These are phyloP conservation scores for Actinernus sp. DNA, from an alignment of 92 coral and sea anemone species.

Conservation along the genomic window DNA sequence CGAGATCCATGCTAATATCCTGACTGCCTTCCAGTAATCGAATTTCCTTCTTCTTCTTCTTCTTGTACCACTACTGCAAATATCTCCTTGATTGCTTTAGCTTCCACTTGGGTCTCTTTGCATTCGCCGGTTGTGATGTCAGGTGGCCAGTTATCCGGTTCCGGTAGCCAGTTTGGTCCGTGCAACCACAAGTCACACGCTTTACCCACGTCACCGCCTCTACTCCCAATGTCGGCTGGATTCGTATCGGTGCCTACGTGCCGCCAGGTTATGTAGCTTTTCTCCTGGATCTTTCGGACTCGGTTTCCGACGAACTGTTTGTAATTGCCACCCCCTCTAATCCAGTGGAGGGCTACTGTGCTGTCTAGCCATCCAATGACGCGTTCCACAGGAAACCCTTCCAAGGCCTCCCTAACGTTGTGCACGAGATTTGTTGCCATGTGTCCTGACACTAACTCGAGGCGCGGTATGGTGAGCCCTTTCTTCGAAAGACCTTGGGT, in stretches of 20 bases:
- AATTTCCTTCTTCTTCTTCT: too few relatives aligned
- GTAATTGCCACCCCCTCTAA: not conserved
- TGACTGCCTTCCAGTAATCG: too few relatives aligned
- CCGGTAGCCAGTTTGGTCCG: constrained; percentile 39
- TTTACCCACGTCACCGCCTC: constrained; percentile 7
- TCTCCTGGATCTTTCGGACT: constrained; percentile 15
- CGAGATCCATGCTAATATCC: constrained; percentile 34
- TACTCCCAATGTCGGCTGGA: constrained; percentile 22
- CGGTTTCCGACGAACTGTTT: constrained; percentile 34
- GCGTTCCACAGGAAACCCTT: constrained; percentile 5
- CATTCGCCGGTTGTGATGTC: constrained; percentile 21
- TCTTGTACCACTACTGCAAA: too few relatives aligned
- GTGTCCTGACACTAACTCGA: constrained; percentile 22
- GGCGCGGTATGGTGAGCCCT: constrained; percentile 27
- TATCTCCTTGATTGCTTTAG: constrained; percentile 10
- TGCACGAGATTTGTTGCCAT: constrained; percentile 13
- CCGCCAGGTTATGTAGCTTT: constrained; percentile 19
- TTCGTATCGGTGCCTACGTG: constrained; percentile 37
- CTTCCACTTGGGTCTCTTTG: constrained; percentile 24
- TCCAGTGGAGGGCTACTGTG: constrained; percentile 11
- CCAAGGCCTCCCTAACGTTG: constrained; percentile 2
- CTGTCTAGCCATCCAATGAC: constrained; percentile 14
- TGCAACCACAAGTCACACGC: constrained; percentile 41
- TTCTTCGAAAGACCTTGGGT: constrained; percentile 19
- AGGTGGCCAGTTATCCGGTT: constrained; percentile 37